A percentile compares a stretch with the other conserved stretches of the same genome.
phyloP scores from a whole-genome alignment of 2,888 invertebrate genomes.

The Xylocampa areola region DNA sequence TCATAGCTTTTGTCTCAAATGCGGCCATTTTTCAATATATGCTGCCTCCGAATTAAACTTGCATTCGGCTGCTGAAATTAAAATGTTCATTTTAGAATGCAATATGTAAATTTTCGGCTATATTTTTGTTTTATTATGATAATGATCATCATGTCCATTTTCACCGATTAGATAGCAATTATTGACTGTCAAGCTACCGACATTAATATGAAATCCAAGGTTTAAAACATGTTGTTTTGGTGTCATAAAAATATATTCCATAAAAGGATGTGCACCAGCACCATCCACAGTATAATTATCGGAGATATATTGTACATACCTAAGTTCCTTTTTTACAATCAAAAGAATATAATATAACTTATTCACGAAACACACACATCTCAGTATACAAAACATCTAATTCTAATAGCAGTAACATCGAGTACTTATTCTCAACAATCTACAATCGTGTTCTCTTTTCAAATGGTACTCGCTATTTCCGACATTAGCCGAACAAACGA shows the following conservation, averaged over 20 bases:
- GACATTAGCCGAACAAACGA: constrained; percentile 69
- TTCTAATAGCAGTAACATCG: constrained; percentile 17
- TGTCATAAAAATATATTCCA: no score
- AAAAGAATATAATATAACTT: no score
- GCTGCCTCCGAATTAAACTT: constrained; percentile 49
- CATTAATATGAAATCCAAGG: no score
- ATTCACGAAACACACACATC: background rate
- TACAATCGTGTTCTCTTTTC: constrained; percentile 40
- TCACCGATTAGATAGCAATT: background rate
- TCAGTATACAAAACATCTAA: background rate
- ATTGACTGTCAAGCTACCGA: no score
- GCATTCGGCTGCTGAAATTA: constrained; percentile 38
- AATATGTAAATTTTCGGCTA: constrained; percentile 17
- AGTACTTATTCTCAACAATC: constrained; percentile 39
- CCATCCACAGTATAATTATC: no score
- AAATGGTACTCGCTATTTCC: constrained; percentile 66
- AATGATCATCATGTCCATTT: constrained; percentile 10
- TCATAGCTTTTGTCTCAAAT: constrained; percentile 56
- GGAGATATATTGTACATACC: no score
- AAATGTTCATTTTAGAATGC: constrained; percentile 42
- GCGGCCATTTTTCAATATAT: constrained; percentile 55
- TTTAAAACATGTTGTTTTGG: no score
- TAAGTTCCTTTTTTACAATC: no score
- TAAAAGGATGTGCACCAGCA: no score
- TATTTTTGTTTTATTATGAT: constrained; percentile 5